Percentiles rank a stretch among this genome's conserved stretches.
Evolutionary conservation across 2,113 vertebrate species (phyloP).

Genomic region (Egretta garzetta): DNA sequence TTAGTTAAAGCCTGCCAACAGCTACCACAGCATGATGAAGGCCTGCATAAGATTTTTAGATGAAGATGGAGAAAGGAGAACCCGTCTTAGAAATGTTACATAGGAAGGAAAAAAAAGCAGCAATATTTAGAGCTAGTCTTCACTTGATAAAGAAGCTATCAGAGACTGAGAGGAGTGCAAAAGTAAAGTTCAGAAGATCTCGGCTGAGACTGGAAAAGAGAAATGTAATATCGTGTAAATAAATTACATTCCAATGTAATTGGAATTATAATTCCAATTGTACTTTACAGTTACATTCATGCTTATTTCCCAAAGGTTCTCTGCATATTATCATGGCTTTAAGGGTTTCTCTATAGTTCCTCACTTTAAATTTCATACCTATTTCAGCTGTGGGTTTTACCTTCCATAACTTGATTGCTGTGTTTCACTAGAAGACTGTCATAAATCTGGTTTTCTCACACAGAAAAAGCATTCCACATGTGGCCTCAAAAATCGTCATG

Average conservation of each 20-base stretch:
- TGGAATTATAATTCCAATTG: background rate
- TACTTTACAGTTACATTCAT: background rate
- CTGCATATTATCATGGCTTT: background rate
- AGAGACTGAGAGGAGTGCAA: background rate
- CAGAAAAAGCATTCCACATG: background rate
- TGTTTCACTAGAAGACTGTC: background rate
- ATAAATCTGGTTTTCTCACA: background rate
- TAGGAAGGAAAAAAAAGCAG: background rate
- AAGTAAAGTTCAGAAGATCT: background rate
- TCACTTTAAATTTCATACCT: background rate
- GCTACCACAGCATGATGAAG: background rate
- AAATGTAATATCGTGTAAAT: background rate
- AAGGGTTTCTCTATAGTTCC: background rate
- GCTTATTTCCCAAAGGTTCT: slow-evolving; percentile 26
- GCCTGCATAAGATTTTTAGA: background rate
- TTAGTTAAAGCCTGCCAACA: background rate
- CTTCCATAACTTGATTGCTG: background rate
- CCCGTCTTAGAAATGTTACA: background rate
- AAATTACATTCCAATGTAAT: slow-evolving; percentile 14
- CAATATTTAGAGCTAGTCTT: background rate
- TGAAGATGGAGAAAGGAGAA: background rate
- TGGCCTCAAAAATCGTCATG: background rate
- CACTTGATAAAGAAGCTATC: background rate
- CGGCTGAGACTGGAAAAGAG: background rate
- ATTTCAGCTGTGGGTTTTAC: background rate